Percentiles rank a stretch among this genome's conserved stretches.
These are phyloP conservation scores for Pseudochaenichthys georgianus DNA, from an alignment of 2,797 vertebrate species.

Conservation along the genomic window DNA sequence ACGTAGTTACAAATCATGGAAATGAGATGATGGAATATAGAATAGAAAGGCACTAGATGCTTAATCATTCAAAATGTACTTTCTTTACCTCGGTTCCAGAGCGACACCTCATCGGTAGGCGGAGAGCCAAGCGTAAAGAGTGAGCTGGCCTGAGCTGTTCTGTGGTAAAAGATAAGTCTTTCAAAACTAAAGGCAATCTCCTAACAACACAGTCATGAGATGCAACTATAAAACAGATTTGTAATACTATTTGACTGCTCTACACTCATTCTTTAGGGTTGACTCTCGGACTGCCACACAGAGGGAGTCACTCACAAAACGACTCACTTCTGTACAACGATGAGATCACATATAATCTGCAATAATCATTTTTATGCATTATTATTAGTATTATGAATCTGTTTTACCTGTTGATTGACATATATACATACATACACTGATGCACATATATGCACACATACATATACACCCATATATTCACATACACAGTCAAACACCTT, in stretches of 20 bases:
- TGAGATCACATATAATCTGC: neutral
- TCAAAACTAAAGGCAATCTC: constrained; percentile 54
- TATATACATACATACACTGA: too few species aligned
- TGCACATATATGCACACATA: too few species aligned
- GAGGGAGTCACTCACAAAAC: constrained; percentile 24
- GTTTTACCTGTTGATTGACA: too few species aligned
- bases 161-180: constrained; percentile 57
- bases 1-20: constrained; percentile 84
- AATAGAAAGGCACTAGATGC: constrained; percentile 74
- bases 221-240: constrained; percentile 52
- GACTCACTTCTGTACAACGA: constrained; percentile 1
- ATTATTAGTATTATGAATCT: too few species aligned
- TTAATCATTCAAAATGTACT: constrained; percentile 80
- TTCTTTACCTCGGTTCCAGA: constrained; percentile 70
- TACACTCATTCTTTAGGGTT: constrained; percentile 38
- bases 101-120: constrained; percentile 62
- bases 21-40: constrained; percentile 82
- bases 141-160: constrained; percentile 10
- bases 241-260: constrained; percentile 49
- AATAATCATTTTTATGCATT: too few species aligned
- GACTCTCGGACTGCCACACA: constrained; percentile 18
- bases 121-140: constrained; percentile 49
- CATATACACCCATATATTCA: too few species aligned
- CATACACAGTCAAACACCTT: too few species aligned
- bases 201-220: constrained; percentile 48